These are phyloP conservation scores for Mormyrus iriodes DNA, from an alignment of 2,113 vertebrate species.

Conservation along the genomic window DNA sequence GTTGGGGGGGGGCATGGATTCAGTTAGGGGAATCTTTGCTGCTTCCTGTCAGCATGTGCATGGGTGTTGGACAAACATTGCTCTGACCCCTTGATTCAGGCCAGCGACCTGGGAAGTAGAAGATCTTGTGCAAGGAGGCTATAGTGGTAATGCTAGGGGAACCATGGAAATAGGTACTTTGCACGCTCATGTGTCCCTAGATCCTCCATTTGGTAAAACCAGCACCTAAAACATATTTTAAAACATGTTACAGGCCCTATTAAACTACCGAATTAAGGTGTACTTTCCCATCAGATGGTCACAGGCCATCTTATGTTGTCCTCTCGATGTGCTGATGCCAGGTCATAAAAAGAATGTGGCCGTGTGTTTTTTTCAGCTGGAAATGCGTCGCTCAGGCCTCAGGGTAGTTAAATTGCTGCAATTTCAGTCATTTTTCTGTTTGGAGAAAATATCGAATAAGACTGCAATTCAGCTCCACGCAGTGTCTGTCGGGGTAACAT, in stretches of 20 bases:
- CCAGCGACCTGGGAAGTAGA: constrained; percentile 24
- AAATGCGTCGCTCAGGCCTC: neutral
- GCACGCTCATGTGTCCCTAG: constrained; percentile 18
- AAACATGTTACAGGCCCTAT: neutral
- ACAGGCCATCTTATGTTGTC: neutral
- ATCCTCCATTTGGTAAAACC: constrained; percentile 15
- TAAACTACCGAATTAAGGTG: neutral
- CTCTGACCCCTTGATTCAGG: constrained; percentile 20
- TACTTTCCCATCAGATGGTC: neutral
- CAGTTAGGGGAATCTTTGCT: constrained; percentile 8
- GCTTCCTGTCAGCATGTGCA: constrained; percentile 23
- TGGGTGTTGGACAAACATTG: constrained; percentile 26
- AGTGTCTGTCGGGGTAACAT: neutral
- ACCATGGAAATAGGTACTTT: constrained; percentile 14
- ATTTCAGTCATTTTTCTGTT: neutral
- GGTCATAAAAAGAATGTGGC: neutral
- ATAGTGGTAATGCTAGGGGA: constrained; percentile 24
- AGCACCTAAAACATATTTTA: constrained; percentile 25
- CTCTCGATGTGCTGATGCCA: neutral
- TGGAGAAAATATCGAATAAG: neutral
- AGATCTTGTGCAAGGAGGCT: constrained; percentile 23
- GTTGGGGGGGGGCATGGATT: constrained; percentile 1
- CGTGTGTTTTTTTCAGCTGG: neutral
- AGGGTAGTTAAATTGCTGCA: neutral
- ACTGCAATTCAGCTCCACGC: neutral